phyloP scores from a whole-genome alignment of 2,797 vertebrate genomes.

The Dermochelys coriacea region DNA sequence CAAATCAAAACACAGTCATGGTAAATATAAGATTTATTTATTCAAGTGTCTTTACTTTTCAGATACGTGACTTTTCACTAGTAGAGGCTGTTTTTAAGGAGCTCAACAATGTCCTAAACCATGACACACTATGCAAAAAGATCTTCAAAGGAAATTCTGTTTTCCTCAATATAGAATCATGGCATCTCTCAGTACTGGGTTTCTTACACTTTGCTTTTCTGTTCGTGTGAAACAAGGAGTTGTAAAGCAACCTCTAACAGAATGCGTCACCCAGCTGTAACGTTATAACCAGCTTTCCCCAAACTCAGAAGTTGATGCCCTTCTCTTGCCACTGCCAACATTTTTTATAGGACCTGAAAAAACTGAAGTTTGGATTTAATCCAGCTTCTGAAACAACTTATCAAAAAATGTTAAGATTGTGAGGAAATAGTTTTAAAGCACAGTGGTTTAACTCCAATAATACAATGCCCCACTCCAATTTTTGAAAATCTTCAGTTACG shows the following conservation, averaged over 20 bases:
- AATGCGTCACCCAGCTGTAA: conserved; percentile 27
- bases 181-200: conserved; percentile 37
- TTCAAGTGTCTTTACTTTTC: neutral
- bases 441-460: neutral
- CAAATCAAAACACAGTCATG: neutral
- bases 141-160: conserved; percentile 18
- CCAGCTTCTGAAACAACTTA: conserved; percentile 7
- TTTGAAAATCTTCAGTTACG: neutral
- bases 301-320: conserved; percentile 21
- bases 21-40: neutral
- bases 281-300: conserved; percentile 1
- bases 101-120: neutral
- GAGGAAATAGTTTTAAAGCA: neutral
- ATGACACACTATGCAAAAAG: conserved; percentile 4
- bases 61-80: accelerated
- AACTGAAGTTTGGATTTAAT: neutral
- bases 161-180: neutral
- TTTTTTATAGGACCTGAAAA: neutral
- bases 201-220: conserved; percentile 7
- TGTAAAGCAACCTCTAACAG: conserved; percentile 10
- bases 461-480: neutral
- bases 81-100: neutral
- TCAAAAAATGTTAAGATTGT: neutral
- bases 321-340: neutral
- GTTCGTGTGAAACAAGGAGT: conserved; percentile 4